Base-by-base conservation (phyloP, 2,113 vertebrate genomes). In the Emydocephalus ijimae region DNA sequence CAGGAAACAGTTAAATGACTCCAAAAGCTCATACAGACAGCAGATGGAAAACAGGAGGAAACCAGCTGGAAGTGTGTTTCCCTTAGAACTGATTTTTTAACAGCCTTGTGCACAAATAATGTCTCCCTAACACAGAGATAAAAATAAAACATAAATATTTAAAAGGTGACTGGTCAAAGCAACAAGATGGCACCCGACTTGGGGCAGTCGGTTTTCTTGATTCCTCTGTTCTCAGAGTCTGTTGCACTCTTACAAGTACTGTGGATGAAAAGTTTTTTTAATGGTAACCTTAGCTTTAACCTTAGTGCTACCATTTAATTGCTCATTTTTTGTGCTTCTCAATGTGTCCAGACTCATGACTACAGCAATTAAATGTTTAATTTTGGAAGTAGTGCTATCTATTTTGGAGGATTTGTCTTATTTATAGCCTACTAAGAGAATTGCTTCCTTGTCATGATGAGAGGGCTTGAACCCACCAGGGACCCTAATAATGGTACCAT, bases 1-100 rank as follows among this genome's bases (percentile, higher is more conserved):
- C 96, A 97, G 97, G 97, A 97, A 97, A 98, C 97, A 98, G 97
- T 97, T 97, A 97, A 97, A 97, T 94, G 95, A 96, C 94, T 96
- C 95, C 95, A 96, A 97, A 97, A 96, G 96, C 93, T 85, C 94
- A 94, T 93, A 97, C 96, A 97, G 86, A 93, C 95, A 97, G 97
- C 97, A 97, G 98, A 98, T 97, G 97, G 97, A 97, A 97, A 97
- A 96, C 96, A 96, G 97, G 96, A 97, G 96, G 97, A 97, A 97
- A 97, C 97, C 98, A 98, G 97, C 97, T 98, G 97, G 96, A 97
- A 97, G 97, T 95, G 96, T 97, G 98, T 97, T 97, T 97, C 97
- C 97, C 96, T 98, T 97, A 96, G 97, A 97, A 97, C 97, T 97
- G 97, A 97, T 98, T 97, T 81, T 81, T 96, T 97, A 97, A 97